Evolutionary conservation across 1,140 invertebrate genomes (phyloP), one percentile per base, ranked within the genome.

Genomic region (Sminthurides bifidus): DNA sequence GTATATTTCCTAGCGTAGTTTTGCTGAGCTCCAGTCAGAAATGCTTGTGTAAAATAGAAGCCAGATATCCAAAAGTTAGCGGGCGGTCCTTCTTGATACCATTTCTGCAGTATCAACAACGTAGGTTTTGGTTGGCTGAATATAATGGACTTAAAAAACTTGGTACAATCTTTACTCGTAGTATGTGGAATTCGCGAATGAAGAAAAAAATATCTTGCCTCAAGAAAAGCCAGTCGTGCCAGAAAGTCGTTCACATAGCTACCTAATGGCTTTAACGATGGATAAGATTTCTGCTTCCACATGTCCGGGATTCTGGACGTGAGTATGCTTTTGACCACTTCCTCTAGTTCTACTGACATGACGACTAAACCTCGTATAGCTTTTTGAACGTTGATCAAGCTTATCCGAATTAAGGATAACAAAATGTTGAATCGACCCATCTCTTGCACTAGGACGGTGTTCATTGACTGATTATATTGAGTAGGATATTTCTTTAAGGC

Each of bases 11-110:
- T 77, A 4, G 92, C 90, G 73, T 79, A 95, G 73, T 93, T 95
- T 74, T 96, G 92, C 64, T 89, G 81, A 17, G 83, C 86, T 31
- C 90, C 92, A 5, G 92, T 96, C 15, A 96, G 74, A 72, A 96
- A 96, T 5, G 91, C 90, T 74, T 95, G 91, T 0, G 92, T 92
- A 69, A 94, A 95, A 70, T 84, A 96, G 71, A 97, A 94, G 19
- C 90, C 92, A 0, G 91, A 89, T 29, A 97, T 72, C 92, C 92
- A 96, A 71, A 85, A 94, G 10, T 83, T 79, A 2, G 72, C 57
- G 1, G 92, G 89, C 17, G 85, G 80, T 6, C 89, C 90, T 58
- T 83, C 66, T 15, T 84, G 77, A 62, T 81, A 86, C 92, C 92
- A 95, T 64, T 80, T 75, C 80, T 90, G 66, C 29, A 74, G 73